These are phyloP conservation scores for Taxidea taxus DNA, from an alignment of 2,113 vertebrate species.

Conservation along the genomic window DNA sequence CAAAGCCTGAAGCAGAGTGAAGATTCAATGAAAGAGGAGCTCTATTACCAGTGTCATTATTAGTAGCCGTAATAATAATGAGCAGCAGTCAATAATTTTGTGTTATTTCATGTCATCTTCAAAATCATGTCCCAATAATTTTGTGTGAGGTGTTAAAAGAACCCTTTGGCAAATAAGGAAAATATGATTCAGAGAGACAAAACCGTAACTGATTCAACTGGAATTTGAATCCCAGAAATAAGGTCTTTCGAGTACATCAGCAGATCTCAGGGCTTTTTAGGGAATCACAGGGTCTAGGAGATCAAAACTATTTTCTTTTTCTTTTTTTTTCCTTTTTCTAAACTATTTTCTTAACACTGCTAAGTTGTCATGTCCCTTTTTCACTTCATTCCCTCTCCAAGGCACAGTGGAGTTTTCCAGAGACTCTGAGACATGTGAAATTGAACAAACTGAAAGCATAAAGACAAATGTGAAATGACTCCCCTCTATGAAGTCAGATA, in stretches of 20 bases:
- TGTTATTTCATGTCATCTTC: neutral
- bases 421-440: neutral
- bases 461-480: neutral
- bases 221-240: neutral
- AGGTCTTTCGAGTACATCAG: neutral
- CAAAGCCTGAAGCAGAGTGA: neutral
- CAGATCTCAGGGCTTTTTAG: neutral
- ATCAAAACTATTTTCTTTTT: neutral
- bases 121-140: neutral
- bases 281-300: rapidly evolving
- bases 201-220: neutral
- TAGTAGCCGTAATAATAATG: neutral
- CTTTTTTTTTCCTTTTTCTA: neutral
- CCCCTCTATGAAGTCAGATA: neutral
- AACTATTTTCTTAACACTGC: neutral
- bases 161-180: neutral
- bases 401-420: neutral
- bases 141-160: neutral
- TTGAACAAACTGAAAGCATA: neutral
- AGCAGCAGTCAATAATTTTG: neutral
- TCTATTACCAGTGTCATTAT: neutral
- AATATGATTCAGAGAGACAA: neutral
- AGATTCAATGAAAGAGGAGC: neutral
- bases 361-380: neutral
- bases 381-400: neutral